Base-by-base conservation (phyloP, 2,113 vertebrate species). In the Myxocyprinus asiaticus region DNA sequence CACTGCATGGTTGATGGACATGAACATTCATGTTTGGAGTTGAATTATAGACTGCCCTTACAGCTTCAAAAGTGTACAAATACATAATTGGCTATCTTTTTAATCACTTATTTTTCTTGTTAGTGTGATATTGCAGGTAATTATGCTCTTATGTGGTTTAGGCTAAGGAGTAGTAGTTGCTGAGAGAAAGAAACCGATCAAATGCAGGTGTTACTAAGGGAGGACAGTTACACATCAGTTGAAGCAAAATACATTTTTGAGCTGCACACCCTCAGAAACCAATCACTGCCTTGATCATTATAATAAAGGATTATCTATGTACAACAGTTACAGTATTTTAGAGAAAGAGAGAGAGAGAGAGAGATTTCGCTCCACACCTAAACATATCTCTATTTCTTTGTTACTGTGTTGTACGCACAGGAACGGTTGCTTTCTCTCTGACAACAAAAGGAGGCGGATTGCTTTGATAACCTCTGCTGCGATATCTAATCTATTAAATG, bases 401-500 rank as follows among this genome's bases (percentile, higher is more conserved):
- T 75, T 75, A 75, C 62, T 63, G 17, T 76, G 63, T 81, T 65
- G 65, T 56, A 80, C 45, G 58, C 78, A 67, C 64, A 15, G 55
- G 64, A 63, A 81, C 44, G 62, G 55, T 64, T 69, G 72, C 73
- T 79, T 82, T 81, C 66, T 85, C 81, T 78, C 67, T 74, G 78
- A 71, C 70, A 81, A 79, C 76, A 78, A 81, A 33, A 72, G 47
- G 67, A 66, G 65, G 76, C 67, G 67, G 76, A 76, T 81, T 83
- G 79, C 79, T 83, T 82, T 81, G 78, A 84, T 86, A 82, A 82
- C 74, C 85, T 81, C 81, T 65, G 42, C 22, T 67, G 83, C 79
- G 70, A 82, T 84, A 81, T 78, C 82, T 85, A 78, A 84, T 84
- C 83, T 82, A 80, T 79, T 83, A 79, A 83, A 84, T 61, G 76